These are phyloP conservation scores for Nymphalis c-album DNA, from an alignment of 2,888 invertebrate species.

Conservation along the genomic window DNA sequence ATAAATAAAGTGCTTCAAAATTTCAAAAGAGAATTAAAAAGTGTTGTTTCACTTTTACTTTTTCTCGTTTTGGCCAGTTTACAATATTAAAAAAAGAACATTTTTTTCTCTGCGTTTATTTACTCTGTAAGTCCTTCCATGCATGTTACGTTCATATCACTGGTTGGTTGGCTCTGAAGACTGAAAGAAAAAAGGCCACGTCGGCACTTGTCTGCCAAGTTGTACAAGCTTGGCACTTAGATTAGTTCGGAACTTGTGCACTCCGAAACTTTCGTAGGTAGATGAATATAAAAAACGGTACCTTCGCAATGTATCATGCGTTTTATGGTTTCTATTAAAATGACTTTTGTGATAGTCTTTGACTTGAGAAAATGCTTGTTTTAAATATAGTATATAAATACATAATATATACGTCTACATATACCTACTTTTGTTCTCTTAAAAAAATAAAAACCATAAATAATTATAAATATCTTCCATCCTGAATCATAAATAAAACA, in stretches of 20 bases:
- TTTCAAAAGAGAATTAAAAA: too few relatives aligned
- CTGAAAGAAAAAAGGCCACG: conserved; percentile 67
- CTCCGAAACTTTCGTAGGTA: conserved; percentile 37
- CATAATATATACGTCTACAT: too few relatives aligned
- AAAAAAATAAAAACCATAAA: not conserved
- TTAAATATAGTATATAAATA: too few relatives aligned
- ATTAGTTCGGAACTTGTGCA: conserved; percentile 69
- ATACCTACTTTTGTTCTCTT: too few relatives aligned
- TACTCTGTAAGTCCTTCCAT: conserved; percentile 49
- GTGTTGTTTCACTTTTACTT: not conserved
- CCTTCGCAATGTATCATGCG: conserved; percentile 20
- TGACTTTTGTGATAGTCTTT: too few relatives aligned
- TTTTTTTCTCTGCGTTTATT: conserved; percentile 8
- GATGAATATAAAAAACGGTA: conserved; percentile 29
- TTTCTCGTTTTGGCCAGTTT: not conserved
- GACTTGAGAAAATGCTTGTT: too few relatives aligned
- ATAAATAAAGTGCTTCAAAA: too few relatives aligned
- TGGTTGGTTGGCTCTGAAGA: conserved; percentile 59
- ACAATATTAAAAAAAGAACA: not conserved
- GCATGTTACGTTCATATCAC: conserved; percentile 79
- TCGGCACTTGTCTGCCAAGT: conserved; percentile 75
- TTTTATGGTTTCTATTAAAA: not conserved
- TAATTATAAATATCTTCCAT: conserved; percentile 17
- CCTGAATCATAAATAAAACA: conserved; percentile 29
- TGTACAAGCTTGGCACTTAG: conserved; percentile 70